Base-by-base conservation (phyloP, 2,888 invertebrate species). In the Tethea ocularis region DNA sequence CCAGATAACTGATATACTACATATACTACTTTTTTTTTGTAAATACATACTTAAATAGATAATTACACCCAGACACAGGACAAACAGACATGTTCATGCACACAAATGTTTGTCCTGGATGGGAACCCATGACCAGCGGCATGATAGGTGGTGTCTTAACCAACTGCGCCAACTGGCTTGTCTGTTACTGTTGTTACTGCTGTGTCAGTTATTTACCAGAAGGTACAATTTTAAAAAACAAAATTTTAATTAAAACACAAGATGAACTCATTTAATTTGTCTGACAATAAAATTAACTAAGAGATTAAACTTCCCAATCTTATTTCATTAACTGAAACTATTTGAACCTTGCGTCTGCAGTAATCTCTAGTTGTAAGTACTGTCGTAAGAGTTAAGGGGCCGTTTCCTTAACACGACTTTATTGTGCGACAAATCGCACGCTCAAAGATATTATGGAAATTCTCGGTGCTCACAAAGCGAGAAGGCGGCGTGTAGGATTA, bases 241-340 rank as follows among this genome's bases (percentile, higher is more conserved):
- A 46, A 46, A 20, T 46, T 13, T 38, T 11, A 38, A 38, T 38
- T 38, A 20, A 0, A 46, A 46, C 20, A 7, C 41, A 46, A 17
- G 38, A 15, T 15, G 41, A n/a, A 46, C 20, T n/a, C 38, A 41
- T 41, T 41, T 17, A 41, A 41, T 41, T 46, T 46, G 10, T 46
- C 41, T 17, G 0, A 20, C 41, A 46, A 46, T 46, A 46, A 46
- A 46, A 46, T 17, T 46, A 46, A 46, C 46, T 46, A 10, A 20
- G 46, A 20, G 46, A 46, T 46, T 46, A 46, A 46, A 46, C 20
- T 20, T 46, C 46, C 10, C 46, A 2, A 46, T 46, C 46, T 46
- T 46, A 46, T 46, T 46, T 46, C 46, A 46, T 46, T 46, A 46
- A 46, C 46, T n/a, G 46, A 20, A 46, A 46, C 46, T 46, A 46